Base-by-base conservation (phyloP, 2,888 invertebrate genomes). In the Pasiphila rectangulata region DNA sequence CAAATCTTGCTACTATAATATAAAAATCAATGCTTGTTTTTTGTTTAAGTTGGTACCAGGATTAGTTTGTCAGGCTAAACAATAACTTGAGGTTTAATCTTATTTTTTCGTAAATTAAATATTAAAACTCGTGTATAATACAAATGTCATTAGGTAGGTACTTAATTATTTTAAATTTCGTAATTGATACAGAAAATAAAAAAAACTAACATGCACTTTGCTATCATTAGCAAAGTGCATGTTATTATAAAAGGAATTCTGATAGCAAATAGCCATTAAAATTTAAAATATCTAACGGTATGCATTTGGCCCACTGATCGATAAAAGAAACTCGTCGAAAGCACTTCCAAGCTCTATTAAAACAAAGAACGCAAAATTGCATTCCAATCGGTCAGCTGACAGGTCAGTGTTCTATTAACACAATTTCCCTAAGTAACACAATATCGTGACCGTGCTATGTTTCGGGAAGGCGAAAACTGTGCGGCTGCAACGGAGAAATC, bases 401-500 rank as follows among this genome's bases (percentile, higher is more conserved):
- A 44, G 46, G 37, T 47, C 37, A 15, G 35, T 40, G 56, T 23
- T 43, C 54, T 34, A 59, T 45, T 54, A 50, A 53, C 58, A 58
- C 54, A 51, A 58, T 54, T 57, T 25, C 23, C 39, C 36, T 12
- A 41, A 56, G 56, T 44, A 56, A 45, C 51, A 54, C 50, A 53
- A 54, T 59, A 54, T 51, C 56, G 53, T 47, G 56, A 54, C 56
- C 51, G 45, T 45, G 49, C 58, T 57, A 61, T 56, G 62, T 61
- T 73, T 72, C 62, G 71, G 73, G 66, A 69, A 63, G 64, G 65
- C 61, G 64, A 69, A 64, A 68, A 60, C 64, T 66, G 67, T 65
- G 63, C 68, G 67, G 62, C 65, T 64, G 67, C 69, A 67, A 65
- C 59, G 72, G 81, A 79, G 84, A 85, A 85, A 85, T 84, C 80